Evolutionary conservation across 1,140 invertebrate species (phyloP).

Genomic region (Microplitis demolitor): DNA sequence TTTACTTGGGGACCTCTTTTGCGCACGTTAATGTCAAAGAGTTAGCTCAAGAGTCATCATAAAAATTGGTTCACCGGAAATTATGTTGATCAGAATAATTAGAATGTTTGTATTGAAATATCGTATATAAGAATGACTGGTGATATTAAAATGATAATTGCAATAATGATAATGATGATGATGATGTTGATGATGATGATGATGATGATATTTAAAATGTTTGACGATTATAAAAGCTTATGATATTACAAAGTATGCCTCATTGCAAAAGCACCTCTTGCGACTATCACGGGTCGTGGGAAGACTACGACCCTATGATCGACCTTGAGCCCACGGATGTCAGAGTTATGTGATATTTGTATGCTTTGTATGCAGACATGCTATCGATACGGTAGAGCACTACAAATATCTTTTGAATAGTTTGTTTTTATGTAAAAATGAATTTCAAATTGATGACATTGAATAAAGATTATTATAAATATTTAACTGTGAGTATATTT

Average conservation of each 20-base stretch:
- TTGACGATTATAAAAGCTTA: neutral
- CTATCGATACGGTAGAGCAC: neutral
- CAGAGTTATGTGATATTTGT: neutral
- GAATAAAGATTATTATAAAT: neutral
- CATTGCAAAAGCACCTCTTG: too few species aligned
- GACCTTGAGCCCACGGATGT: slow-evolving; percentile 15
- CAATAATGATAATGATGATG: neutral
- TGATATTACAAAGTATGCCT: neutral
- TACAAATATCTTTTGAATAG: too few species aligned
- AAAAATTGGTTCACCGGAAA: slow-evolving; percentile 36
- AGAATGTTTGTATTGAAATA: neutral
- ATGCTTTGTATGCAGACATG: neutral
- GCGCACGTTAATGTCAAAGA: too few species aligned
- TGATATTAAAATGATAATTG: too few species aligned
- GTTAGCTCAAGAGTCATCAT: neutral
- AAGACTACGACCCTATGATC: slow-evolving; percentile 2
- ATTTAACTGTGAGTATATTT: too few species aligned
- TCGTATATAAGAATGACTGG: too few species aligned
- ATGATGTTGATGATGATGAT: too few species aligned
- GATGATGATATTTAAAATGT: neutral
- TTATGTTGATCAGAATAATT: neutral
- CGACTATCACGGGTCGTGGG: slow-evolving; percentile 10
- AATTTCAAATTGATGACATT: slow-evolving; percentile 7
- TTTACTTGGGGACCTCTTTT: neutral
- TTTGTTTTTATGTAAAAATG: neutral